Evolutionary conservation across 2,113 vertebrate genomes (phyloP).

Genomic region (Poicephalus meyeri): DNA sequence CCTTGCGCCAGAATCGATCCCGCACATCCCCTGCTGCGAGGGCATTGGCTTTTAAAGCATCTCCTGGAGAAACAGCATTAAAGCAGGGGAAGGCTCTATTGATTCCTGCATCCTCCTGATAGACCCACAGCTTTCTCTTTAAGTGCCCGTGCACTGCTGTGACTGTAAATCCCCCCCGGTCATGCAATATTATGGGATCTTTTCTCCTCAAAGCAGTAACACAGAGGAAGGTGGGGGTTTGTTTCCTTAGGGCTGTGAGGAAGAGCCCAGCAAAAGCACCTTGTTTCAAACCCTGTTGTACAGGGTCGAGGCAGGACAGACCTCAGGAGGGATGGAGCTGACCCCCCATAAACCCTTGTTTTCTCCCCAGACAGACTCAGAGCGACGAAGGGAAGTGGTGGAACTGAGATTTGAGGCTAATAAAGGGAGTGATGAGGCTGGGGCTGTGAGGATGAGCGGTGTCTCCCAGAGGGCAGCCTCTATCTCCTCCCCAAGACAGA

Average conservation of each 20-base stretch:
- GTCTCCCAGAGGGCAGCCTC: neutral
- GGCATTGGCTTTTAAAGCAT: neutral
- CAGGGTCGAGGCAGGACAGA: neutral
- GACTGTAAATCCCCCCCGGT: neutral
- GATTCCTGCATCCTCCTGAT: neutral
- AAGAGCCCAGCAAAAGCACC: neutral
- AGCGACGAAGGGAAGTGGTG: neutral
- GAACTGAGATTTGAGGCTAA: neutral
- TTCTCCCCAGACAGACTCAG: neutral
- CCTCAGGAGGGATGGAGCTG: neutral
- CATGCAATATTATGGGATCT: neutral
- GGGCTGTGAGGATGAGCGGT: neutral
- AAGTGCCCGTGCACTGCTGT: neutral
- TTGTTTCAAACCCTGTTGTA: neutral
- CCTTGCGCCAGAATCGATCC: neutral
- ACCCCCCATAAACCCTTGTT: neutral
- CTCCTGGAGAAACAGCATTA: neutral
- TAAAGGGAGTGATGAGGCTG: neutral
- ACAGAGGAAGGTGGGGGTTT: neutral
- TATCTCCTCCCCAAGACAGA: neutral
- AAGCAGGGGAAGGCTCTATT: neutral
- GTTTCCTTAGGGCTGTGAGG: neutral
- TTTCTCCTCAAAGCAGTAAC: neutral
- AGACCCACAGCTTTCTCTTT: slow-evolving; percentile 12
- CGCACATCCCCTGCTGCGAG: neutral